Evolutionary conservation across 2,113 vertebrate species (phyloP).

Genomic region (Pachypanchax playfairii): DNA sequence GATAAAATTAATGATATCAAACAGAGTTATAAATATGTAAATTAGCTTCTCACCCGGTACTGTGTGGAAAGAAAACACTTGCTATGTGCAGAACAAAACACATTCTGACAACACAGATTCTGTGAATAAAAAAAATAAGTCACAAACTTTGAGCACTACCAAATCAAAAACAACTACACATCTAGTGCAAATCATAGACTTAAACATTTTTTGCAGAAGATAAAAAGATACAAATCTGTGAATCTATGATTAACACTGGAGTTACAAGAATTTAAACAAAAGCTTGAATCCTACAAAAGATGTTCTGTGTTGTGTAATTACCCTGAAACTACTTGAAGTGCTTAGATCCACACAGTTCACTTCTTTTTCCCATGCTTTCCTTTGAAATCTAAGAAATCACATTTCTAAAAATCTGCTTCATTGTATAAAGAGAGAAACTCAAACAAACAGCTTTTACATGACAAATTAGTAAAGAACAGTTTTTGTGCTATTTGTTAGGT

Average conservation of each 20-base stretch:
- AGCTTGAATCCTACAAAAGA: background rate
- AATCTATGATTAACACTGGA: background rate
- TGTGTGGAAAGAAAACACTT: constrained; percentile 44
- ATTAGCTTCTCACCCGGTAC: constrained; percentile 44
- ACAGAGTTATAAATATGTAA: constrained; percentile 72
- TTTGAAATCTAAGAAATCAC: background rate
- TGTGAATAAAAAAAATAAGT: background rate
- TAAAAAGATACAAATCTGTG: background rate
- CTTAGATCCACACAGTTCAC: too few relatives aligned
- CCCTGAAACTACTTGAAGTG: background rate
- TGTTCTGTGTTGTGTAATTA: background rate
- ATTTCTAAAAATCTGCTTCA: background rate
- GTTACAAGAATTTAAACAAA: background rate
- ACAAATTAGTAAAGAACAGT: background rate
- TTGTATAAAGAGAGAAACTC: background rate
- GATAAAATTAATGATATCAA: constrained; percentile 74
- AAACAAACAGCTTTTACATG: background rate
- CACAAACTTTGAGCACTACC: background rate
- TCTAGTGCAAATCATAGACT: background rate
- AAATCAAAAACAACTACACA: background rate
- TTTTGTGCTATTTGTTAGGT: background rate
- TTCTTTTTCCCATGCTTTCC: too few relatives aligned
- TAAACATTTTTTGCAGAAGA: background rate
- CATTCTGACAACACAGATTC: constrained; percentile 35
- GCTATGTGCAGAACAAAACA: constrained; percentile 45